Evolutionary conservation across 2,113 vertebrate genomes (phyloP), one percentile per base, ranked within the genome.

Genomic region (Nothocercus nigrocapillus): DNA sequence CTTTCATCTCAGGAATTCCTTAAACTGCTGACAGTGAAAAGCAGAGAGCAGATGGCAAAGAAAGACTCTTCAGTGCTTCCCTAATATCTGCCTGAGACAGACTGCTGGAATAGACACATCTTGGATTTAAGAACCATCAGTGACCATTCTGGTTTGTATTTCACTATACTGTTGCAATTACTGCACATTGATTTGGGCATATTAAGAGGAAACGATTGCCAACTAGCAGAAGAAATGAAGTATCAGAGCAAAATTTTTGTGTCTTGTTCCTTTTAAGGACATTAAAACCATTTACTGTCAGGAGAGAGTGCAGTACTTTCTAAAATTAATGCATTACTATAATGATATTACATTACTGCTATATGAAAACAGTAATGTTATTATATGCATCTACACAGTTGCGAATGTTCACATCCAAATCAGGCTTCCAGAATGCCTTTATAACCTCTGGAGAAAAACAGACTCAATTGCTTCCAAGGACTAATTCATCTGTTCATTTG

Each of bases 1-100:
- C 88, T 92, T 94, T 90, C 21, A 21, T 79, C 38, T 90, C 66
- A 86, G 69, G 83, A 93, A 95, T 82, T 77, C 19, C 91, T 82
- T 93, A 76, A 95, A 94, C 77, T 89, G 89, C 74, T 75, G 62
- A 92, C 66, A 78, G 62, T 77, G 53, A 92, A 90, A 96, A 93
- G 56, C 61, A 84, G 77, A 74, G 36, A 66, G 72, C 20, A 49
- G 58, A 85, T 28, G 81, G 56, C 56, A 92, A 56, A 86, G 38
- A 38, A 81, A 64, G 14, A 79, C 45, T 45, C 56, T 61, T 92
- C 81, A 81, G 42, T 64, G 47, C 82, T 82, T 77, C 36, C 59
- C 22, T 75, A 68, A 72, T 0, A 1, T 32, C 54, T 56, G 54
- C 30, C 32, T 32, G 54, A 58, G 54, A 56, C 15, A 56, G 54